phyloP scores from a whole-genome alignment of 1,140 invertebrate species.

The Neotoxoptera formosana region DNA sequence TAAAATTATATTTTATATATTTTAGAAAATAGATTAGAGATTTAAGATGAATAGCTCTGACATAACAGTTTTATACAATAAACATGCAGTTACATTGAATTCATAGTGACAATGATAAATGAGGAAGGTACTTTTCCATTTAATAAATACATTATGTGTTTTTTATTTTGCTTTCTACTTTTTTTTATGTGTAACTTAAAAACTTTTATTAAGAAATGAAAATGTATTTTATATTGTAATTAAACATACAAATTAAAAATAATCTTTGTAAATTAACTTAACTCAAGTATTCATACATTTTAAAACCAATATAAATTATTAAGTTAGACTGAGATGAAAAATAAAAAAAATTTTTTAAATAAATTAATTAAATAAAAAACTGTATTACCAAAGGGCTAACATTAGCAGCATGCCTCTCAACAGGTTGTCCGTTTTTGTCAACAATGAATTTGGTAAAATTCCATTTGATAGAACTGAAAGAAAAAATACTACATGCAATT shows the following conservation, averaged over 20 bases:
- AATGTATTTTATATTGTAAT: too few species aligned
- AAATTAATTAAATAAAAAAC: neutral
- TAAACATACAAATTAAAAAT: neutral
- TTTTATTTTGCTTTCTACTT: too few species aligned
- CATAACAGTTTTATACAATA: neutral
- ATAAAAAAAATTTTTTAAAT: neutral
- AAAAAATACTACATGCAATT: constrained; percentile 50
- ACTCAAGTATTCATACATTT: neutral
- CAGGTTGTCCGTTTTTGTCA: constrained; percentile 83
- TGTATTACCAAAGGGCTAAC: constrained; percentile 70
- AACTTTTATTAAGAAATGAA: too few species aligned
- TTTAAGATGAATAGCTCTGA: neutral
- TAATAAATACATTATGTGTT: neutral
- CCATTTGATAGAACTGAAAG: constrained; percentile 85
- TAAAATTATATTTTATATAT: neutral
- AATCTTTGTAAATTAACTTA: neutral
- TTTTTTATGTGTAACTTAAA: too few species aligned
- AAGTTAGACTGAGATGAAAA: neutral
- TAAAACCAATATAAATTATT: neutral
- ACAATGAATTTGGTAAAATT: constrained; percentile 97
- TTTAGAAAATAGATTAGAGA: neutral
- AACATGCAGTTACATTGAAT: neutral
- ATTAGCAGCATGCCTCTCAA: constrained; percentile 81
- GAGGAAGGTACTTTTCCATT: neutral
- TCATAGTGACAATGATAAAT: neutral